phyloP scores from a whole-genome alignment of 2,113 vertebrate species.

The Hassar affinis region DNA sequence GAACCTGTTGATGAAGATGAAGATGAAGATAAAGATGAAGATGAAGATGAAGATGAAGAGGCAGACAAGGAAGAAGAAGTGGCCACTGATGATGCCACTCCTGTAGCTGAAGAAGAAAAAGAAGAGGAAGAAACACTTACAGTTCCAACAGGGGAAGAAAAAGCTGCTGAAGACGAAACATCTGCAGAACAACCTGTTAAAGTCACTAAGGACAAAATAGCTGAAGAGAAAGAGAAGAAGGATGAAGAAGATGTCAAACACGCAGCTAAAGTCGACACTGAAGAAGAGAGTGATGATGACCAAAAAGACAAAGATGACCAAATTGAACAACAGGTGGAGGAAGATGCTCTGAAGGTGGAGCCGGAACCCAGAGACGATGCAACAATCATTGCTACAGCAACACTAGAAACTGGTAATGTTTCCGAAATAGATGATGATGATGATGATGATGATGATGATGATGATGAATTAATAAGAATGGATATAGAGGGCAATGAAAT shows the following conservation, averaged over 20 bases:
- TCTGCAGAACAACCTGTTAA: not conserved
- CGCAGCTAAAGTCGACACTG: slow-evolving; percentile 2
- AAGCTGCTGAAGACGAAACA: not conserved
- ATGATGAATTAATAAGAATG: not conserved
- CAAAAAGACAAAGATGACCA: slow-evolving; percentile 35
- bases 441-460: slow-evolving; percentile 1
- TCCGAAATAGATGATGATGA: not conserved
- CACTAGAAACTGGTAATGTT: slow-evolving; percentile 34
- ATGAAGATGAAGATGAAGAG: slow-evolving; percentile 25
- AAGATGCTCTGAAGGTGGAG: not conserved
- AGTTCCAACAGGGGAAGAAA: slow-evolving; percentile 12
- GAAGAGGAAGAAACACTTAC: slow-evolving; percentile 16
- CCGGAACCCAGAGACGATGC: slow-evolving; percentile 19
- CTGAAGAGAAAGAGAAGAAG: slow-evolving; percentile 23
- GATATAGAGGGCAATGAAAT: not conserved
- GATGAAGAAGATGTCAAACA: slow-evolving; percentile 26
- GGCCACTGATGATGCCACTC: not conserved
- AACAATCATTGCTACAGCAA: slow-evolving; percentile 15
- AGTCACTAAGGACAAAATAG: not conserved
- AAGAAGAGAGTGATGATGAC: slow-evolving; percentile 26
- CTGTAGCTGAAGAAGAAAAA: not conserved
- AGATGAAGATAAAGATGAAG: too few species aligned
- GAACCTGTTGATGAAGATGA: slow-evolving; percentile 32
- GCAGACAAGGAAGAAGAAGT: not conserved
- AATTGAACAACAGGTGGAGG: slow-evolving; percentile 25